Evolutionary conservation across 2,797 vertebrate species (phyloP), one percentile per base, ranked within the genome.

Genomic region (Neostethus bicornis): DNA sequence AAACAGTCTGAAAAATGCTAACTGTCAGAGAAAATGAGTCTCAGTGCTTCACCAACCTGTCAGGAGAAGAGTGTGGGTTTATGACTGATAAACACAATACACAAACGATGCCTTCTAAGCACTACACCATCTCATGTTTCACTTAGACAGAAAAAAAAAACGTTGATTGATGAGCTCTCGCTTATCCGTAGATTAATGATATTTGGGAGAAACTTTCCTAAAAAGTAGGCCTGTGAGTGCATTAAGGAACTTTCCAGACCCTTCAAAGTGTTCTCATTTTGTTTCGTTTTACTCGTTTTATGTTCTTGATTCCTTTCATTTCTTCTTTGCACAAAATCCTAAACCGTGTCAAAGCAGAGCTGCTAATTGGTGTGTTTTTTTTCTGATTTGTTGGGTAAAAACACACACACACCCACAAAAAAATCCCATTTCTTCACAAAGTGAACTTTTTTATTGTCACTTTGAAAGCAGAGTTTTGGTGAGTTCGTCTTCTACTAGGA

Each of bases 11-110:
- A 61, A 57, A 72, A 61, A 72, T 57, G 62, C 31, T 51, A 56
- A 66, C 61, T 61, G 52, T 72, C 62, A 66, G 43, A 52, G 62
- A 60, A 71, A 71, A 71, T 65, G 61, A 71, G 61, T 35, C 61
- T 53, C 44, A 11, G 29, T 49, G 43, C 66, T 48, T 52, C 48
- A 52, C 58, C 53, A 52, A 51, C 11, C 59, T 23, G 59, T 62
- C 53, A 62, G 7, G 28, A 51, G 23, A 45, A n/a, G 51, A 48
- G 53, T 43, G 59, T 31, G 47, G 52, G 42, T 52, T 42, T 55
- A 43, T 38, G 59, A 58, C 60, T 69, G 60, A 69, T 69, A 62
- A 62, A 69, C 54, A 62, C 51, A 43, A 67, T 50, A 54, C 66
- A 47, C 59, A 51, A 52, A 47, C 25, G 31, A 43, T 34, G 37